These are phyloP conservation scores for Agapornis canus DNA, from an alignment of 2,797 vertebrate genomes.

Conservation along the genomic window DNA sequence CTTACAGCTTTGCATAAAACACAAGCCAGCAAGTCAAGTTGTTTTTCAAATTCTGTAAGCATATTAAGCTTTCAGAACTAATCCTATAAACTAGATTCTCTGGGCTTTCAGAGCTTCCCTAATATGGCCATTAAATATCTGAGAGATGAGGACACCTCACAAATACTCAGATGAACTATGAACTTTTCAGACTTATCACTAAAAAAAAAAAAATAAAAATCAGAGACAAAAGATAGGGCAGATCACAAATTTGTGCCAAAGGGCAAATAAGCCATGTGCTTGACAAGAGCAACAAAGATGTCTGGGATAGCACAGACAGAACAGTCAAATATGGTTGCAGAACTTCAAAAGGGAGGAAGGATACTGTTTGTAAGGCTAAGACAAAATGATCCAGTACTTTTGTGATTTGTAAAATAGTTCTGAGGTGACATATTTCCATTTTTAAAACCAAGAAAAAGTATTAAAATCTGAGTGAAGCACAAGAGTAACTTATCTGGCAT, in stretches of 20 bases:
- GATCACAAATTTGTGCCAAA: background rate
- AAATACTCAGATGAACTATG: conserved; percentile 26
- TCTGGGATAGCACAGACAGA: background rate
- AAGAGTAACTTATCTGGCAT: background rate
- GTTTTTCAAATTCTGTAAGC: background rate
- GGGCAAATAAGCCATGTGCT: background rate
- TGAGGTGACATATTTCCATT: background rate
- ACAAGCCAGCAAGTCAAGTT: background rate
- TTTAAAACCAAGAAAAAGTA: background rate
- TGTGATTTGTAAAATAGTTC: background rate
- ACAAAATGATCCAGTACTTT: background rate
- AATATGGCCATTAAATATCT: conserved; percentile 61
- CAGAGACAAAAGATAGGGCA: background rate
- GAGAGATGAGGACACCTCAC: conserved; percentile 48
- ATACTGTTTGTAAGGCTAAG: background rate
- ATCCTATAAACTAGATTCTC: conserved; percentile 1
- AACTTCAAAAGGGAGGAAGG: background rate
- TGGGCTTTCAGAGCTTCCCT: conserved; percentile 40
- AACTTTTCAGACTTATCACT: conserved; percentile 12
- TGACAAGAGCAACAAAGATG: background rate
- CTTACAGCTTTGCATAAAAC: conserved; percentile 3
- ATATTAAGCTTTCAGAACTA: conserved; percentile 1
- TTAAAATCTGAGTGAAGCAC: background rate
- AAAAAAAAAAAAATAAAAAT: background rate
- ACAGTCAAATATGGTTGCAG: conserved; percentile 4